Percentiles rank a stretch among this genome's conserved stretches.
phyloP scores from a whole-genome alignment of 2,113 vertebrate species.

The Turdus rufiventris region DNA sequence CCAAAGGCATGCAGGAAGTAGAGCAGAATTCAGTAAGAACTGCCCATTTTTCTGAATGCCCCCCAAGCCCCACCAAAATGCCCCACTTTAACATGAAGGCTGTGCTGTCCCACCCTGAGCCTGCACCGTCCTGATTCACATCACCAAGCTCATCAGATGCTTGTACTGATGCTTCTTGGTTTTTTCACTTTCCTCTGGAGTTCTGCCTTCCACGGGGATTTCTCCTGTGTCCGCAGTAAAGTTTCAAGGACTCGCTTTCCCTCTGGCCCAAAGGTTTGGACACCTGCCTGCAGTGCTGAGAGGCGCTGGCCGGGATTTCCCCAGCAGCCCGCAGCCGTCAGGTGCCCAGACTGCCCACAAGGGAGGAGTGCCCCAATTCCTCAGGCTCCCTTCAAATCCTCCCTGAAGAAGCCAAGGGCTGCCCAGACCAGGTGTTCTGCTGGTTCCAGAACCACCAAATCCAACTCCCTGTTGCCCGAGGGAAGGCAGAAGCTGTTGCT shows the following conservation, averaged over 20 bases:
- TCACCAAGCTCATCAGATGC: neutral
- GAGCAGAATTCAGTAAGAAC: neutral
- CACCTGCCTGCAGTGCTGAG: neutral
- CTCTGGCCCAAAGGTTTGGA: conserved; percentile 25
- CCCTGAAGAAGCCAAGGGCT: neutral
- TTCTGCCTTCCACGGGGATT: neutral
- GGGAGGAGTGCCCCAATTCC: neutral
- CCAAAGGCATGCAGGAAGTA: neutral
- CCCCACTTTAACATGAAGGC: neutral
- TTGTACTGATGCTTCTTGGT: accelerated
- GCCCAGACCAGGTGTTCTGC: conserved; percentile 1
- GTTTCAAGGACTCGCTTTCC: conserved; percentile 35
- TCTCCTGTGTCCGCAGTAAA: neutral
- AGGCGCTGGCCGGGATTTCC: conserved; percentile 19
- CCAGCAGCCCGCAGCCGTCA: conserved; percentile 4
- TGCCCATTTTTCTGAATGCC: neutral
- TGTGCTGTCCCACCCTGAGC: neutral
- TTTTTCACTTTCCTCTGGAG: neutral
- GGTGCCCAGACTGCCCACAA: conserved; percentile 8
- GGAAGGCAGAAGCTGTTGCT: neutral
- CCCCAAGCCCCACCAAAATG: neutral
- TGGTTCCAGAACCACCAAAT: neutral
- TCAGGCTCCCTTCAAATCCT: neutral
- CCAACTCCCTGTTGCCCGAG: neutral
- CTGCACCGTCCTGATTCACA: neutral